Base-by-base conservation (phyloP, 2,113 vertebrate species). In the Datnioides undecimradiatus region DNA sequence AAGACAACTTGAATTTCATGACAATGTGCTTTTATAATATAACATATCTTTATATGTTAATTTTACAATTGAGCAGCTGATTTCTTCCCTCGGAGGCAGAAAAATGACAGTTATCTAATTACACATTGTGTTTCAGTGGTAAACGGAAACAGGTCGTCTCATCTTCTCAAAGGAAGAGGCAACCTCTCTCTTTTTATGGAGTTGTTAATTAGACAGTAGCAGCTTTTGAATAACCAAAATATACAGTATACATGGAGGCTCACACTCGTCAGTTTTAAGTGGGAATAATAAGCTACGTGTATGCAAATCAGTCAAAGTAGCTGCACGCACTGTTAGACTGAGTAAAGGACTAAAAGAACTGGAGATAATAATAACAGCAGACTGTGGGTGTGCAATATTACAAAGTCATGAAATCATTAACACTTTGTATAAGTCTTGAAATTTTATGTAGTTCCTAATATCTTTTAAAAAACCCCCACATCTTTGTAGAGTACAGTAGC, bases 401-500 rank as follows among this genome's bases (percentile, higher is more conserved):
- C 41, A 45, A 51, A 33, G 36, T n/a, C 21, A 12, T 23, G 64
- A 66, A 59, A 62, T 76, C 27, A 65, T 68, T 55, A 54, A 55
- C 38, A 65, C 74, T 60, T 59, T 45, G 5, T 34, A 21, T n/a
- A 43, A 57, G 55, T 38, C 25, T 57, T 19, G 5, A 49, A 49
- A 54, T 49, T n/a, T 2, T 52, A 31, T 17, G 33, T n/a, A 63
- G 70, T 73, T 31, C 27, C 21, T 58, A 58, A 49, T 27, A 66
- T 79, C 36, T 72, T 43, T 58, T 16, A 36, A 52, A 57, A 84
- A 21, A 13, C n/a, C n/a, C n/a, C n/a, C n/a, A 16, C 25, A 40
- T 40, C 17, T 63, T 63, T 64, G n/a, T 25, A 17, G 55, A 84
- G 74, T 57, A 69, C 58, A 79, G 72, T 59, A 54, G 34, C 67